Base-by-base conservation (phyloP, 2,888 invertebrate genomes). In the Andricus quercusramuli region DNA sequence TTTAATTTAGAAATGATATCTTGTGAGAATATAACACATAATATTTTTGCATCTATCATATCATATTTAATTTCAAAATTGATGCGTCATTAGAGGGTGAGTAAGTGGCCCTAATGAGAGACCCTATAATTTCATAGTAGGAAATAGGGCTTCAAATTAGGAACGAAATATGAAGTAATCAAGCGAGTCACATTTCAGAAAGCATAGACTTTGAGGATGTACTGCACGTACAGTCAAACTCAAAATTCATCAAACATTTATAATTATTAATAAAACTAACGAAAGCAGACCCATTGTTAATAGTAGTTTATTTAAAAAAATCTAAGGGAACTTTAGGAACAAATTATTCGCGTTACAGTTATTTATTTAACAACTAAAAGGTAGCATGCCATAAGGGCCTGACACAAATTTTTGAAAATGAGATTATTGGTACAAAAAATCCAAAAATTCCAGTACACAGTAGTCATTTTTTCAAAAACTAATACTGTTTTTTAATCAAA, bases 101-200 rank as follows among this genome's bases (percentile, higher is more conserved):
- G 13, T n/a, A n/a, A 41, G 29, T 68, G 47, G 22, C 68, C 44
- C 17, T 68, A 44, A 68, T 44, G 6, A 20, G 44, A 68, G n/a
- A 68, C 22, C 44, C 68, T 22, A 47, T 47, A 44, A 68, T 47
- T 47, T 22, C 25, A 44, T 68, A 15, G 41, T 68, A 15, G 3
- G 17, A 68, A 44, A 37, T 25, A 44, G 25, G 68, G 22, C 22
- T 44, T 68, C 47, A 68, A 25, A 47, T 68, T 68, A 44, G 25
- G 13, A 17, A 47, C 44, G 15, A 25, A 68, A 68, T 25, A 68
- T 68, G 44, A 47, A 68, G 25, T 68, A 68, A 68, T 67, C 20
- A 67, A 41, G n/a, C n/a, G 41, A 41, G 41, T 67, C 67, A 67
- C 41, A 41, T 41, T 67, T 13, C 41, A 41, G 37, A 66, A 64